A percentile compares a stretch with the other conserved stretches of the same genome.
phyloP scores from a whole-genome alignment of 2,797 vertebrate species.

The Ctenosaura bakeri region DNA sequence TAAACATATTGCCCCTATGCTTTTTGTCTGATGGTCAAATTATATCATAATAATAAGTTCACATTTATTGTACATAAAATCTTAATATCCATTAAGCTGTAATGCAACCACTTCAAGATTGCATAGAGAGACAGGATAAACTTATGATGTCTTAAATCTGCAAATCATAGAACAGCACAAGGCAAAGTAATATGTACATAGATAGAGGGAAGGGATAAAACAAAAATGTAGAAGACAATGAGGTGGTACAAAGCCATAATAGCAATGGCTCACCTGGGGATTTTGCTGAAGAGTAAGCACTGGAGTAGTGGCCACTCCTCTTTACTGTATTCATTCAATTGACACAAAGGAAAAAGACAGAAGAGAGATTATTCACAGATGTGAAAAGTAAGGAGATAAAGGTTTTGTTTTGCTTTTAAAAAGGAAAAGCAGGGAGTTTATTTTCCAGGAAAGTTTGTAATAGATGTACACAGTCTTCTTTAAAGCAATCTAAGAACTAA shows the following conservation, averaged over 20 bases:
- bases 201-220: conserved; percentile 66
- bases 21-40: conserved; percentile 21
- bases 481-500: background rate
- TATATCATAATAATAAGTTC: background rate
- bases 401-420: background rate
- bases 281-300: conserved; percentile 90
- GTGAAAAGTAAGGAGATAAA: conserved; percentile 55
- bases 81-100: no score
- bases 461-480: background rate
- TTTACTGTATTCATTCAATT: conserved; percentile 85
- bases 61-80: background rate
- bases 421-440: conserved; percentile 35
- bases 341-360: conserved; percentile 80
- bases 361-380: conserved; percentile 78
- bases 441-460: background rate
- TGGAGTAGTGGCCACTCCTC: conserved; percentile 88
- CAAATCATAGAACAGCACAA: conserved; percentile 30
- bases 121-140: background rate
- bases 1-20: background rate
- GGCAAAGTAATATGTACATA: conserved; percentile 68
- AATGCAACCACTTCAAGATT: background rate
- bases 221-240: conserved; percentile 66
- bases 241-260: conserved; percentile 73
- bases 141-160: conserved; percentile 4
- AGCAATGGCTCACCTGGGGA: conserved; percentile 92